These are phyloP conservation scores for Fratercula arctica DNA, from an alignment of 2,797 vertebrate genomes.

Conservation along the genomic window DNA sequence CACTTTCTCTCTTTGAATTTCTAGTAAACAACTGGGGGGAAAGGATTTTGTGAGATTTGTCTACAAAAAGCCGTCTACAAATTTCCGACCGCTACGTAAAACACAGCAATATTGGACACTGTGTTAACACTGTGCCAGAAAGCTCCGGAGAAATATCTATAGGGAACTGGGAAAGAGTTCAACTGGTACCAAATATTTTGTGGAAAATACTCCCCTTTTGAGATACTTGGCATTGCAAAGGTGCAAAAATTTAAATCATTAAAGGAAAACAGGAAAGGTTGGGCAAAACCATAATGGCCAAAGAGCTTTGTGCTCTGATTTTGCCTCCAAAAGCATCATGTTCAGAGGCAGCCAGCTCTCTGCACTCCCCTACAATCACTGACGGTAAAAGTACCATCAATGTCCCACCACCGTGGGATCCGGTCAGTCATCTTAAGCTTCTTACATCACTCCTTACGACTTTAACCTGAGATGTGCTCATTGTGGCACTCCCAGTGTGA, in stretches of 20 bases:
- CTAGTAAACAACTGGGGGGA: background rate
- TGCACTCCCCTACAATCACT: background rate
- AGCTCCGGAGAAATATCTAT: background rate
- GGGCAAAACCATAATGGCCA: background rate
- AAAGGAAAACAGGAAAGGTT: background rate
- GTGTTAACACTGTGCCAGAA: background rate
- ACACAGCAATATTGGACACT: background rate
- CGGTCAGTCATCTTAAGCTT: background rate
- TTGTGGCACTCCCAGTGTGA: background rate
- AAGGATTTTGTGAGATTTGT: background rate
- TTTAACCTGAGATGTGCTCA: background rate
- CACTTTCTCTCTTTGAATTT: background rate
- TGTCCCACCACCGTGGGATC: background rate
- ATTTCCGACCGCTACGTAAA: background rate
- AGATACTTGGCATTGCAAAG: background rate
- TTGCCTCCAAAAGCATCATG: background rate
- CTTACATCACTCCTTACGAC: background rate
- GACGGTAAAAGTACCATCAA: fast-evolving
- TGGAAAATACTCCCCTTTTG: background rate
- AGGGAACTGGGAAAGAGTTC: background rate
- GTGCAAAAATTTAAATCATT: background rate
- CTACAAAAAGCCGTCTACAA: background rate
- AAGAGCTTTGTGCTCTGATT: background rate
- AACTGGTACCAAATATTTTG: background rate
- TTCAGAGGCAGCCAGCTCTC: background rate